These are phyloP conservation scores for Cryptus viduatorius DNA, from an alignment of 2,888 invertebrate genomes.

Conservation along the genomic window DNA sequence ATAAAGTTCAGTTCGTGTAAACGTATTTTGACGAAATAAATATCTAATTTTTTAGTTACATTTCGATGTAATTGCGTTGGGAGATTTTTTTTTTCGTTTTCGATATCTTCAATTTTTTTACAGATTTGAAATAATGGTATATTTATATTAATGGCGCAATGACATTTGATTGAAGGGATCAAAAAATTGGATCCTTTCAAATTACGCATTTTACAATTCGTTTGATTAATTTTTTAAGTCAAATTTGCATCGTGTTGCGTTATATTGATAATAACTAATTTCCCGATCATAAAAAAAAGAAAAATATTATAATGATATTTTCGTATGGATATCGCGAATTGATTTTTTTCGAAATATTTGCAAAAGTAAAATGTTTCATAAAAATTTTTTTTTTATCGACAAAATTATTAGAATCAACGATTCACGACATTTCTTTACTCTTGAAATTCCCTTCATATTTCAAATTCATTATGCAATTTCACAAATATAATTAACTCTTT, in stretches of 20 bases:
- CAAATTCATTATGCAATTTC: not conserved
- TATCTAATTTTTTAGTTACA: not conserved
- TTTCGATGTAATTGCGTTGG: not conserved
- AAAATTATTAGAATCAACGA: not conserved
- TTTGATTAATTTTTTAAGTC: no score
- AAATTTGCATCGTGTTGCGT: no score
- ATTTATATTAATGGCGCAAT: no score
- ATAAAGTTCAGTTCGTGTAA: conserved; percentile 58
- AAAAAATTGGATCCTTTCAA: no score
- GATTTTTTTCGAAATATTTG: not conserved
- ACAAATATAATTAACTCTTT: not conserved
- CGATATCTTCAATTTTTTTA: not conserved
- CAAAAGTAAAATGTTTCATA: not conserved
- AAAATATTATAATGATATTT: not conserved
- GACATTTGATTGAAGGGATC: no score
- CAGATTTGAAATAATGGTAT: no score
- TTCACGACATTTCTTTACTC: not conserved
- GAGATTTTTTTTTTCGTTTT: not conserved
- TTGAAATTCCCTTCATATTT: not conserved
- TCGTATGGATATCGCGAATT: not conserved
- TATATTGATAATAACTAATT: no score
- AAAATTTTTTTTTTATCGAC: not conserved
- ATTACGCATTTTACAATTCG: no score
- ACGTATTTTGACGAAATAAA: not conserved
- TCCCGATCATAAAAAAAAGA: no score